phyloP scores from a whole-genome alignment of 2,113 vertebrate species.

The Procavia capensis region DNA sequence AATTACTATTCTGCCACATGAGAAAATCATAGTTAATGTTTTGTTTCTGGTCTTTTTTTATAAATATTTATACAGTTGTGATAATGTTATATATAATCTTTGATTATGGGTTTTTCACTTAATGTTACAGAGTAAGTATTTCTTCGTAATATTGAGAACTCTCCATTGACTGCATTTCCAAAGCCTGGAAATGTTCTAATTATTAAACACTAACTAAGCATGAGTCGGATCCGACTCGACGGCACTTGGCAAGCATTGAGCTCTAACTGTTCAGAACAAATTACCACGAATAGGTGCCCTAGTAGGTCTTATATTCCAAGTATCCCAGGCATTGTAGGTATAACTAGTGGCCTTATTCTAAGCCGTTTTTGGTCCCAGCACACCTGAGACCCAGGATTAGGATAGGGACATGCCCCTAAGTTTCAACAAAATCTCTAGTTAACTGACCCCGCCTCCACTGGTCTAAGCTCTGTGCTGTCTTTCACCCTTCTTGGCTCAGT shows the following conservation, averaged over 20 bases:
- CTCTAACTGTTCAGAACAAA: not conserved
- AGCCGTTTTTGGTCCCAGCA: not conserved
- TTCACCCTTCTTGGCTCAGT: slow-evolving; percentile 73
- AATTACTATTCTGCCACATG: not conserved
- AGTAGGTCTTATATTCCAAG: not conserved
- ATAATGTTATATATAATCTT: not conserved
- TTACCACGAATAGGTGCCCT: not conserved
- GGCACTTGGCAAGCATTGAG: not conserved
- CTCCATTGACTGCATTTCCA: not conserved
- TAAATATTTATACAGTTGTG: not conserved
- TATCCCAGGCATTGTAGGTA: not conserved
- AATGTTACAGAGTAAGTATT: not conserved
- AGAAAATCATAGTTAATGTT: not conserved
- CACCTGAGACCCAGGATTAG: too few relatives aligned
- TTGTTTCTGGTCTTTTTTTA: not conserved
- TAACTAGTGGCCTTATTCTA: not conserved
- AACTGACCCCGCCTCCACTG: not conserved
- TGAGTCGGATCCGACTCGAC: too few relatives aligned
- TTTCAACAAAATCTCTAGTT: not conserved
- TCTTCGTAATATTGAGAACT: not conserved
- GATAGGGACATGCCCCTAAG: not conserved
- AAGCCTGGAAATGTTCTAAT: not conserved
- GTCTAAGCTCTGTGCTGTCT: not conserved
- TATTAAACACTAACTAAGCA: not conserved
- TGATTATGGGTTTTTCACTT: slow-evolving; percentile 7